These are phyloP conservation scores for Leucophenga varia DNA, from an alignment of 1,140 invertebrate genomes.

Conservation along the genomic window DNA sequence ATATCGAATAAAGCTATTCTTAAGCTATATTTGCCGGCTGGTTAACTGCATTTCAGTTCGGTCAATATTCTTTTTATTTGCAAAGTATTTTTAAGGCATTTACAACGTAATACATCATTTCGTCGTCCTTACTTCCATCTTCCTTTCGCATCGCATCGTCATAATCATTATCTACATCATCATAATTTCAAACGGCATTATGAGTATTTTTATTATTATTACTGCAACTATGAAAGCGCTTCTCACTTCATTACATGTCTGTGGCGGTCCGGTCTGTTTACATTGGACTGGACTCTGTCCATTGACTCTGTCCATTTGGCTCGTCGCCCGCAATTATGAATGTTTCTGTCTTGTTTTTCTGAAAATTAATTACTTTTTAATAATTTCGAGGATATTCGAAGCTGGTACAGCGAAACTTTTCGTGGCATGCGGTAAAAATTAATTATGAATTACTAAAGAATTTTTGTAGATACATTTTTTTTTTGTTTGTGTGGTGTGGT, in stretches of 20 bases:
- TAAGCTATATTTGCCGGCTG: slow-evolving; percentile 4
- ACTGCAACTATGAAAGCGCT: not conserved
- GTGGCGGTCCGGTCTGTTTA: no score
- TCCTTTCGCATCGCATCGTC: not conserved
- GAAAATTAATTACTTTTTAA: slow-evolving; percentile 55
- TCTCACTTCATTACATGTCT: not conserved
- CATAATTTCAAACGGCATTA: not conserved
- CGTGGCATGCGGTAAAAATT: no score
- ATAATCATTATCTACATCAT: not conserved
- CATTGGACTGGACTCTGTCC: no score
- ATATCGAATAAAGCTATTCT: no score
- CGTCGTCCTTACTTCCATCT: not conserved
- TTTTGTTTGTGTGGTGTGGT: no score
- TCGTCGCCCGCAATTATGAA: slow-evolving; percentile 35
- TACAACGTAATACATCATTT: slow-evolving; percentile 49
- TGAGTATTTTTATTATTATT: not conserved
- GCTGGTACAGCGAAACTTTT: no score
- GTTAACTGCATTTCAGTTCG: slow-evolving; percentile 6
- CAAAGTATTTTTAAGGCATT: slow-evolving; percentile 40
- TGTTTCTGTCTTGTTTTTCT: slow-evolving; percentile 25
- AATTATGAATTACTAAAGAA: no score
- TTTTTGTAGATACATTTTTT: no score
- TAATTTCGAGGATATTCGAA: slow-evolving; percentile 22
- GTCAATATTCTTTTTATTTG: slow-evolving; percentile 18
- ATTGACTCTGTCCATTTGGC: no score